Evolutionary conservation across 2,888 invertebrate species (phyloP), one percentile per base, ranked within the genome.

Genomic region (Andrena haemorrhoa): DNA sequence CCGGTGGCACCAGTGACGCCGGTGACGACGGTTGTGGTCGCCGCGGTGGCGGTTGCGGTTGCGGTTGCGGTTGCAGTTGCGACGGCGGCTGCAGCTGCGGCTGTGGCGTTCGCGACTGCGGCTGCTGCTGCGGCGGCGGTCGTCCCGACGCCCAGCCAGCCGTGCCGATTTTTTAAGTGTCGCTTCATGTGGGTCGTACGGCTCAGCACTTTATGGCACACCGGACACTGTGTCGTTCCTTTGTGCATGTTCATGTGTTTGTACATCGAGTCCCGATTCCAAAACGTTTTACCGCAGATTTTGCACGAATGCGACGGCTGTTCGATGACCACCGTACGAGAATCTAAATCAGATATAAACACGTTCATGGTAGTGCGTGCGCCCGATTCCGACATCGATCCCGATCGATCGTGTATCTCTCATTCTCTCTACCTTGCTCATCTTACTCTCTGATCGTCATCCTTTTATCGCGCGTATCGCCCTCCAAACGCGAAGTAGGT

Each of bases 211-310:
- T 94, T 94, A 86, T 94, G 93, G 89, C 95, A 95, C 80, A 94
- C 93, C 74, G 93, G 93, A 89, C 95, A 95, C 89, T 94, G 94
- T 78, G 95, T 94, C 86, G 94, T 94, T 63, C 95, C 95, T 85
- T 94, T 93, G 91, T 95, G 95, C 90, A 94, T 94, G 85, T 94
- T 94, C 93, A 94, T 94, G 92, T 95, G 95, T 89, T 94, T 94
- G 91, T 94, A 94, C 92, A 95, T 93, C 90, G 94, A 94, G 90
- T 94, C 94, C 88, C 94, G 94, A 91, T 94, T 94, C 92, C 94
- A 94, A 92, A 94, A 94, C 75, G 93, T 93, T 93, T 94, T 94
- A 92, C 94, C 94, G 91, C 94, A 94, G 89, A 94, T 93, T 92
- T 93, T 93, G 93, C 94, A 94, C 87, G 93, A 92, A 89, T 94